Percentiles rank a stretch among this genome's conserved stretches.
These are phyloP conservation scores for Dromius quadrimaculatus DNA, from an alignment of 2,888 invertebrate species.

Conservation along the genomic window DNA sequence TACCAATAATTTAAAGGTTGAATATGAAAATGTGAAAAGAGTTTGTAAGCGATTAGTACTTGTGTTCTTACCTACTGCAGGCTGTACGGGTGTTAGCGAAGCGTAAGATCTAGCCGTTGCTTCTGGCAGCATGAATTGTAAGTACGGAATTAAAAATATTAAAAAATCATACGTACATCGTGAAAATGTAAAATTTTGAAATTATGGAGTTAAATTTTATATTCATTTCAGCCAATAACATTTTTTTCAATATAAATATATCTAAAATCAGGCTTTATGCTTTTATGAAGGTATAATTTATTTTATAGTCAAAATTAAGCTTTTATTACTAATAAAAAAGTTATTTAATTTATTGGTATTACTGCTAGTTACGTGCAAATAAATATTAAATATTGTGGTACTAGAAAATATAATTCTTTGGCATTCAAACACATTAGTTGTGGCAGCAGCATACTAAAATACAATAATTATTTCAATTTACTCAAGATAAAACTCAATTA, in stretches of 20 bases:
- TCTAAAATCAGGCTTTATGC: conserved; percentile 12
- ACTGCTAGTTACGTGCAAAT: conserved; percentile 15
- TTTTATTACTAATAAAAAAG: background rate
- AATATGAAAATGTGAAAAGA: background rate
- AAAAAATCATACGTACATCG: conserved; percentile 31
- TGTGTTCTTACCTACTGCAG: conserved; percentile 67
- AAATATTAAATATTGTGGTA: conserved; percentile 17
- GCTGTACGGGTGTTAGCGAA: conserved; percentile 70
- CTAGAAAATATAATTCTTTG: conserved; percentile 8
- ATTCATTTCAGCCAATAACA: no score
- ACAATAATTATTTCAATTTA: conserved; percentile 10
- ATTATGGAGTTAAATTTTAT: background rate
- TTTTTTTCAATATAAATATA: no score
- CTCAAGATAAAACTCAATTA: background rate
- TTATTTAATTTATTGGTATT: background rate
- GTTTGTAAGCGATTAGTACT: conserved; percentile 38
- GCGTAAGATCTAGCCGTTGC: conserved; percentile 70
- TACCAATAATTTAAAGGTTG: background rate
- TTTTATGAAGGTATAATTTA: background rate
- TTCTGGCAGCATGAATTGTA: conserved; percentile 64
- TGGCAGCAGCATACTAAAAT: conserved; percentile 35
- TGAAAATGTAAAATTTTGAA: conserved; percentile 10
- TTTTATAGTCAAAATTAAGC: background rate
- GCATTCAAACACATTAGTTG: conserved; percentile 25
- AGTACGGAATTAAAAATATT: conserved; percentile 43